These are phyloP conservation scores for Lobophora halterata DNA, from an alignment of 2,888 invertebrate species.

Conservation along the genomic window DNA sequence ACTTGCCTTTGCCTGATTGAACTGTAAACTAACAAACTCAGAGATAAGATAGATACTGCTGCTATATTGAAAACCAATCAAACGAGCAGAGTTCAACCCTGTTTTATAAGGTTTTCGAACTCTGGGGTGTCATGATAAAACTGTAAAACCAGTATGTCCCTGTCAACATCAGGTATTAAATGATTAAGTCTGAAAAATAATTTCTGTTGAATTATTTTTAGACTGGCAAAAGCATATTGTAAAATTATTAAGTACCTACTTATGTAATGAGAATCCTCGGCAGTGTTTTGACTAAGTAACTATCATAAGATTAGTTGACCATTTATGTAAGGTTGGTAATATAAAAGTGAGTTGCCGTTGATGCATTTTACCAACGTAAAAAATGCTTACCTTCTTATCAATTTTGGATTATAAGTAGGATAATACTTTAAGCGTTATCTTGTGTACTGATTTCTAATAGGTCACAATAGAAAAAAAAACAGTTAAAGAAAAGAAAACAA, in stretches of 20 bases:
- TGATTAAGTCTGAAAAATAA: slow-evolving; percentile 5
- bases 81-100: slow-evolving; percentile 6
- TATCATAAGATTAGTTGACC: slow-evolving; percentile 62
- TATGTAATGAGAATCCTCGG: slow-evolving; percentile 44
- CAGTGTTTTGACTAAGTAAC: slow-evolving; percentile 60
- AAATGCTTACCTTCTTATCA: too few species aligned
- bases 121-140: slow-evolving; percentile 12
- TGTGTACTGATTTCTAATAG: too few species aligned
- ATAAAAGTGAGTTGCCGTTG: too few species aligned
- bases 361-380: too few species aligned
- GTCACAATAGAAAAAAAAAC: too few species aligned
- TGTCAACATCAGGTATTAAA: slow-evolving; percentile 6
- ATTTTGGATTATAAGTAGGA: too few species aligned
- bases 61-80: slow-evolving; percentile 41
- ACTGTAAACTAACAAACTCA: background rate
- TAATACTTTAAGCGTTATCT: too few species aligned
- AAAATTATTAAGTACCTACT: slow-evolving; percentile 5
- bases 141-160: slow-evolving; percentile 10
- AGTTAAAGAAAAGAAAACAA: too few species aligned
- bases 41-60: slow-evolving; percentile 1
- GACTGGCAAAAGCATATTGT: slow-evolving; percentile 14
- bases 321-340: too few species aligned
- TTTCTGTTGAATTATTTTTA: slow-evolving; percentile 14
- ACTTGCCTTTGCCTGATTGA: background rate
- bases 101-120: slow-evolving; percentile 16